Evolutionary conservation across 2,797 vertebrate species (phyloP), one percentile per base, ranked within the genome.

Genomic region (Gambusia yucatana): DNA sequence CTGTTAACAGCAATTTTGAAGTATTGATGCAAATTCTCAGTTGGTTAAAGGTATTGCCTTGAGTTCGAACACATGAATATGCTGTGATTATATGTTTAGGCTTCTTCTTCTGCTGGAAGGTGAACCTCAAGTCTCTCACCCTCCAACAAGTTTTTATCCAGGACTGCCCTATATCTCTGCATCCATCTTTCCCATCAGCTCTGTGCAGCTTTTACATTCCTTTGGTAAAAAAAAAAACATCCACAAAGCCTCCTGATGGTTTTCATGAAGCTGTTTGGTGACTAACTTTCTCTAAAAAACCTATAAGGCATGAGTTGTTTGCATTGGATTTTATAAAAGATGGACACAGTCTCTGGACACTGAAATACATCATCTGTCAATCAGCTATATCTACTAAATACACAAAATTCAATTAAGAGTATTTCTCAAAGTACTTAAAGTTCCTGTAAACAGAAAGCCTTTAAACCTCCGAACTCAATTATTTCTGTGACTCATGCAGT

Each of bases 401-500:
- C 63, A 69, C 73, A 73, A 79, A 50, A 77, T 61, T 77, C 69
- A 73, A 59, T 63, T 72, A 1, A 47, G 81, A 89, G 86, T 82
- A 83, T 81, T 84, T 67, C 52, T 73, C 82, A 74, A 83, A 83
- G 90, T 77, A 65, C 77, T 78, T 73, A 14, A 71, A 86, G 72
- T 72, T 50, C 81, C 63, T 83, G 78, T 72, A 83, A 84, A 88
- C 82, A 90, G 48, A 30, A 76, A 79, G 74, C 74, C 72, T 79
- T 85, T 73, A 84, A 85, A 72, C 82, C 86, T 8, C 41, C 83
- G 77, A 72, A 87, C 61, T 77, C 46, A 48, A 77, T 87, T 83
- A 88, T 91, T 87, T 88, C 82, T 78, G 67, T 81, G 76, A 81
- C 74, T 86, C 82, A 76, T 72, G 8, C 67, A 81, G 75, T 81